These are phyloP conservation scores for Balaeniceps rex DNA, from an alignment of 2,113 vertebrate species.

Conservation along the genomic window DNA sequence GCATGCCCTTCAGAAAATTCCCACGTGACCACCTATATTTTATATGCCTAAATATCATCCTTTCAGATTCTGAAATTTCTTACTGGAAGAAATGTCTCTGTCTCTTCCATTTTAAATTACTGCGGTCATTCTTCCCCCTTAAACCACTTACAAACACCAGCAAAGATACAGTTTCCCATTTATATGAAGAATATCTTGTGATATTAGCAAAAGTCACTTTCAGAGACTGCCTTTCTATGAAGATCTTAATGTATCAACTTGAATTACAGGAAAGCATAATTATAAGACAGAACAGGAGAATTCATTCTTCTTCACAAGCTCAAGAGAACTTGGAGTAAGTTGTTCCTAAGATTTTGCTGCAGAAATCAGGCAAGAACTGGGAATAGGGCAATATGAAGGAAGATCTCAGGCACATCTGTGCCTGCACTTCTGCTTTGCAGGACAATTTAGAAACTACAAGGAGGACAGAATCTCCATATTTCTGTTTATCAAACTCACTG, in stretches of 20 bases:
- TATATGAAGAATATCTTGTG: background rate
- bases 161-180: background rate
- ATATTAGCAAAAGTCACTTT: background rate
- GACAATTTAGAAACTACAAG: background rate
- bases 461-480: background rate
- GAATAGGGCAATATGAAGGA: background rate
- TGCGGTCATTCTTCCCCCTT: background rate
- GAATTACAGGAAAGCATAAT: background rate
- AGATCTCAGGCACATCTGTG: background rate
- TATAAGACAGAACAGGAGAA: background rate
- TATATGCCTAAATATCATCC: background rate
- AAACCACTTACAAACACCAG: background rate
- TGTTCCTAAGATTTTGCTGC: background rate
- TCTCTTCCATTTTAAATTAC: background rate
- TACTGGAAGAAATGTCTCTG: background rate
- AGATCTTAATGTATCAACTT: background rate
- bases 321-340: background rate
- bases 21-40: background rate
- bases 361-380: background rate
- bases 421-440: background rate
- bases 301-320: background rate
- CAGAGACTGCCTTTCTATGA: background rate
- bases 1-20: background rate
- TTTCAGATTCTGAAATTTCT: background rate
- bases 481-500: background rate